Conservation (phyloP, 2,797 vertebrate species). For the Coluber constrictor region DNA sequence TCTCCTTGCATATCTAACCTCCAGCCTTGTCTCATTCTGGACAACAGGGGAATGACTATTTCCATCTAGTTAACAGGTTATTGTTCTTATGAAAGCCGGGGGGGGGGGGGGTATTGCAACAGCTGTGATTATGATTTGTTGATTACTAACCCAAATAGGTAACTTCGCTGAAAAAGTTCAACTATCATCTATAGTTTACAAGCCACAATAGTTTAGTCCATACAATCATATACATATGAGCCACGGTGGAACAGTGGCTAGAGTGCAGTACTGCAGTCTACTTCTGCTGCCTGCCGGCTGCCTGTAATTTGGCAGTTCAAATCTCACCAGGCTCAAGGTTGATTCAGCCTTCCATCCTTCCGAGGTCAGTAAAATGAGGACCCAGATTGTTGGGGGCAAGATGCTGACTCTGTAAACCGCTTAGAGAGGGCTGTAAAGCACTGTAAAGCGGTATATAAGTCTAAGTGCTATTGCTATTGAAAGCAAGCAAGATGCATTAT, state of each 20-base stretch:
- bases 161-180: neutral
- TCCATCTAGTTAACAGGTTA: neutral
- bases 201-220: neutral
- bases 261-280: too few species aligned
- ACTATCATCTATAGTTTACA: neutral
- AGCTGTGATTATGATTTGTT: neutral
- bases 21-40: neutral
- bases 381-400: too few species aligned
- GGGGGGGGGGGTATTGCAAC: neutral
- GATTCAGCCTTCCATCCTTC: too few species aligned
- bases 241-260: too few species aligned
- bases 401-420: too few species aligned
- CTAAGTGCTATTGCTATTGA: neutral
- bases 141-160: neutral
- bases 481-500: neutral
- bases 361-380: too few species aligned
- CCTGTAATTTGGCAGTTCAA: too few species aligned
- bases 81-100: neutral
- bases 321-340: too few species aligned
- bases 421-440: too few species aligned
- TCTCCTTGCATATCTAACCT: neutral
- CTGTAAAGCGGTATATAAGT: too few species aligned
- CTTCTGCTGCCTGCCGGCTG: too few species aligned
- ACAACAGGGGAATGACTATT: neutral
- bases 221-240: too few species aligned